Percentiles rank a stretch among this genome's conserved stretches.
phyloP scores from a whole-genome alignment of 2,797 vertebrate genomes.

The Cercopithecus petaurista region DNA sequence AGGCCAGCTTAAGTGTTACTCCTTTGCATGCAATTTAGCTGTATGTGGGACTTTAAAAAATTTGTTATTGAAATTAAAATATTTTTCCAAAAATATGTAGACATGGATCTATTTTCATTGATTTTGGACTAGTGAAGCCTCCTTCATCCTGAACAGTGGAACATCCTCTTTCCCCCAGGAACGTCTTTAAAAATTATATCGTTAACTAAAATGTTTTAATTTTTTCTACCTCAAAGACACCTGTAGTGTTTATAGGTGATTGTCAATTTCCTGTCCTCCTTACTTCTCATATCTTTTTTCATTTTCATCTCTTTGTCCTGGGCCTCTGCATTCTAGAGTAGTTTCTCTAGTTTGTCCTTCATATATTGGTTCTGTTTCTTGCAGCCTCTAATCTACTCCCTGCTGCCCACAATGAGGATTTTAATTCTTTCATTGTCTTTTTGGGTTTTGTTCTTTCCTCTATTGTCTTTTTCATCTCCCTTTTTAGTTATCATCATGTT shows the following conservation, averaged over 20 bases:
- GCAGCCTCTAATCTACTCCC: not conserved
- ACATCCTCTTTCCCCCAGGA: not conserved
- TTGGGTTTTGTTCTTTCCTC: not conserved
- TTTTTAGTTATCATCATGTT: not conserved
- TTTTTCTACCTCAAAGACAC: not conserved
- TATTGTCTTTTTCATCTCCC: not conserved
- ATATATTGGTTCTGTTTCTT: not conserved
- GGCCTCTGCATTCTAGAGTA: not conserved
- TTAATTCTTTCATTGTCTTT: not conserved
- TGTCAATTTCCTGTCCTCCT: not conserved
- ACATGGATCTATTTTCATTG: not conserved
- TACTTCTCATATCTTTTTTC: not conserved
- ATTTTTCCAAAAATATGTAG: not conserved
- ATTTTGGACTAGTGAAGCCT: not conserved
- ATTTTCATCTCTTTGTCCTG: not conserved
- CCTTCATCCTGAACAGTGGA: not conserved
- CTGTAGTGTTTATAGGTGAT: not conserved
- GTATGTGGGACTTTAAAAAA: not conserved
- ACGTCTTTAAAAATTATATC: not conserved
- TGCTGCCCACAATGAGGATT: not conserved
- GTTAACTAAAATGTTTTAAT: not conserved
- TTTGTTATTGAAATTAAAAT: not conserved
- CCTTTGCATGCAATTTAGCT: not conserved
- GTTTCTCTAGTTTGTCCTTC: not conserved
- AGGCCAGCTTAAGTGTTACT: not conserved